A percentile compares a stretch with the other conserved stretches of the same genome.
phyloP scores from a whole-genome alignment of 1,140 invertebrate species.

The Drosophila pseudoobscura region DNA sequence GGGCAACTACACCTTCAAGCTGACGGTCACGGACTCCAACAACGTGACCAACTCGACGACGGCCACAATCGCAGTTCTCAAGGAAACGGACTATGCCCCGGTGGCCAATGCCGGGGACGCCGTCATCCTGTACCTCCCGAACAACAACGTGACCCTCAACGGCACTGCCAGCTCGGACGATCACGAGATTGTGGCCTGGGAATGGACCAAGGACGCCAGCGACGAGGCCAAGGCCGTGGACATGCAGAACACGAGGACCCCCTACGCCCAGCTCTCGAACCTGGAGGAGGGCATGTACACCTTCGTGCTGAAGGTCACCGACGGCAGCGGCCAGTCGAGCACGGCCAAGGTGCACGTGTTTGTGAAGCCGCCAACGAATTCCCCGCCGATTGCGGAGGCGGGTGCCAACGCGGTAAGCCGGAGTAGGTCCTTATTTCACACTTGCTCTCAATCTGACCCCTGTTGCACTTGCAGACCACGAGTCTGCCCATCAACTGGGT shows the following conservation, averaged over 20 bases:
- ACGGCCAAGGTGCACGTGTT: slow-evolving; percentile 95
- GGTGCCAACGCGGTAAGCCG: slow-evolving; percentile 83
- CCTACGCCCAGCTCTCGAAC: slow-evolving; percentile 91
- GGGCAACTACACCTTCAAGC: slow-evolving; percentile 96
- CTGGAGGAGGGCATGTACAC: slow-evolving; percentile 97
- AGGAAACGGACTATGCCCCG: slow-evolving; percentile 96
- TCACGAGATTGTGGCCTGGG: slow-evolving; percentile 95
- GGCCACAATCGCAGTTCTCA: slow-evolving; percentile 95
- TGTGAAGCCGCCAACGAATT: slow-evolving; percentile 94
- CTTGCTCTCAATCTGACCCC: no score
- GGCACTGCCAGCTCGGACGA: slow-evolving; percentile 96
- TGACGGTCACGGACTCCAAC: slow-evolving; percentile 96
- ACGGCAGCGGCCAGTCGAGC: slow-evolving; percentile 93
- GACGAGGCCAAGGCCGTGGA: slow-evolving; percentile 94
- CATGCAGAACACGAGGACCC: slow-evolving; percentile 96
- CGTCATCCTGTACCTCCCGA: slow-evolving; percentile 94
- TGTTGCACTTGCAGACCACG: slow-evolving; percentile 86
- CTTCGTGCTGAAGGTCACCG: slow-evolving; percentile 96
- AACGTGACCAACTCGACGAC: slow-evolving; percentile 93
- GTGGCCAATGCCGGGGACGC: slow-evolving; percentile 96
- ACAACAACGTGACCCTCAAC: slow-evolving; percentile 94
- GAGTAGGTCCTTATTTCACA: background rate
- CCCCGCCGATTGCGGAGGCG: slow-evolving; percentile 90
- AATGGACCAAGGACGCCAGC: slow-evolving; percentile 95
- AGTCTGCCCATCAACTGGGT: slow-evolving; percentile 91